Evolutionary conservation across 2,797 vertebrate genomes (phyloP).

Genomic region (Typhlichthys subterraneus): DNA sequence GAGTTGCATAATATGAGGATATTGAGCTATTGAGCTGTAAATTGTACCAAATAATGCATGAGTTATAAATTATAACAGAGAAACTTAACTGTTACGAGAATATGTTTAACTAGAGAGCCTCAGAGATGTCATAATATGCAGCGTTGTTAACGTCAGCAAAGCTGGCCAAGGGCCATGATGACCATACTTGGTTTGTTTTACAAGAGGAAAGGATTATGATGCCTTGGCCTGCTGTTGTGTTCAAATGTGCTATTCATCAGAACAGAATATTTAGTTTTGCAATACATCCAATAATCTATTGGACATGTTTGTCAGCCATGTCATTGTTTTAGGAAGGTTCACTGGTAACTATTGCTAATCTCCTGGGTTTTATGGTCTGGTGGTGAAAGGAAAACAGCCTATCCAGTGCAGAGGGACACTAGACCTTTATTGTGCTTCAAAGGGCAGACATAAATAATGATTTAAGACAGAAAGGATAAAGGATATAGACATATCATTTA

Average conservation of each 20-base stretch:
- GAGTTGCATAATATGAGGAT: not conserved
- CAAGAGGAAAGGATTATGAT: slow-evolving; percentile 56
- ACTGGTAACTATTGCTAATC: slow-evolving; percentile 20
- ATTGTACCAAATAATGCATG: not conserved
- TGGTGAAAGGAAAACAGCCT: slow-evolving; percentile 27
- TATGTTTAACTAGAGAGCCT: not conserved
- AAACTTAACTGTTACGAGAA: not conserved
- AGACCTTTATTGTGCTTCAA: slow-evolving; percentile 5
- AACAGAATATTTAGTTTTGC: slow-evolving; percentile 8
- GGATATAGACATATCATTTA: too few species aligned
- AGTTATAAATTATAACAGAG: not conserved
- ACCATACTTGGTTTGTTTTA: slow-evolving; percentile 36
- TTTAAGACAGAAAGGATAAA: not conserved
- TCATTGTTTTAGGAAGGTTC: slow-evolving; percentile 2
- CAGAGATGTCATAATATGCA: not conserved
- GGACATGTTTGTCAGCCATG: not conserved
- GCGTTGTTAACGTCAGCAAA: slow-evolving; percentile 48
- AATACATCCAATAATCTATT: too few species aligned
- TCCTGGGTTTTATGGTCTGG: slow-evolving; percentile 16
- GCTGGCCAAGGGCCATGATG: slow-evolving; percentile 18
- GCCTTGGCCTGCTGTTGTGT: slow-evolving; percentile 27
- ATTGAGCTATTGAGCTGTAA: too few species aligned
- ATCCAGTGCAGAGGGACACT: slow-evolving; percentile 1
- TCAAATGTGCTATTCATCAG: not conserved
- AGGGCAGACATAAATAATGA: slow-evolving; percentile 2